Percentiles rank a stretch among this genome's conserved stretches.
These are phyloP conservation scores for Criorhina ranunculi DNA, from an alignment of 2,888 invertebrate species.

Conservation along the genomic window DNA sequence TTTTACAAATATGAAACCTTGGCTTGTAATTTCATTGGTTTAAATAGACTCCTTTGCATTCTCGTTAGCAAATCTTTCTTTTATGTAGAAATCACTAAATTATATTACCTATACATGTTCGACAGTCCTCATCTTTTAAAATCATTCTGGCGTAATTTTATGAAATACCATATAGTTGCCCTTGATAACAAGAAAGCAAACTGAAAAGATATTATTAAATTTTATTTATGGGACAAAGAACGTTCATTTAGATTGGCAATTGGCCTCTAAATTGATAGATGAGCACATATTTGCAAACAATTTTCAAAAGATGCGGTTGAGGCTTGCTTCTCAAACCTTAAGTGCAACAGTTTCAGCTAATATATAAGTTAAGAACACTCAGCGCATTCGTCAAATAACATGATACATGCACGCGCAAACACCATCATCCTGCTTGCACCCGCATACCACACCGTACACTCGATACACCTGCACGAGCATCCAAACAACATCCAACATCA, in stretches of 20 bases:
- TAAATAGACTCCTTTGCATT: slow-evolving; percentile 20
- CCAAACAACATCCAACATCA: too few species aligned
- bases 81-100: slow-evolving; percentile 16
- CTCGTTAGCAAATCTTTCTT: neutral
- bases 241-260: slow-evolving; percentile 28
- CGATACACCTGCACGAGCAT: too few species aligned
- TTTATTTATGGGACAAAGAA: slow-evolving; percentile 15
- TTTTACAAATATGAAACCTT: slow-evolving; percentile 1
- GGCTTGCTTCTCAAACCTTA: neutral
- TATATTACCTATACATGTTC: slow-evolving; percentile 20
- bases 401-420: too few species aligned
- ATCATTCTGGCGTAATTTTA: slow-evolving; percentile 26
- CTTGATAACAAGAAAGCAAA: slow-evolving; percentile 28
- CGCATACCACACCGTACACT: too few species aligned
- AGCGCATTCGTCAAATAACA: too few species aligned
- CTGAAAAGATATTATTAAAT: slow-evolving; percentile 18
- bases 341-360: slow-evolving; percentile 8
- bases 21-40: slow-evolving; percentile 26
- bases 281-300: slow-evolving; percentile 36
- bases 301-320: slow-evolving; percentile 29
- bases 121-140: slow-evolving; percentile 25
- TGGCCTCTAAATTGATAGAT: slow-evolving; percentile 31
- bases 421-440: too few species aligned
- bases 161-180: slow-evolving; percentile 12
- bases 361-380: slow-evolving; percentile 18